A percentile compares a stretch with the other conserved stretches of the same genome.
These are phyloP conservation scores for Anticlea derivata DNA, from an alignment of 2,888 invertebrate species.

Conservation along the genomic window DNA sequence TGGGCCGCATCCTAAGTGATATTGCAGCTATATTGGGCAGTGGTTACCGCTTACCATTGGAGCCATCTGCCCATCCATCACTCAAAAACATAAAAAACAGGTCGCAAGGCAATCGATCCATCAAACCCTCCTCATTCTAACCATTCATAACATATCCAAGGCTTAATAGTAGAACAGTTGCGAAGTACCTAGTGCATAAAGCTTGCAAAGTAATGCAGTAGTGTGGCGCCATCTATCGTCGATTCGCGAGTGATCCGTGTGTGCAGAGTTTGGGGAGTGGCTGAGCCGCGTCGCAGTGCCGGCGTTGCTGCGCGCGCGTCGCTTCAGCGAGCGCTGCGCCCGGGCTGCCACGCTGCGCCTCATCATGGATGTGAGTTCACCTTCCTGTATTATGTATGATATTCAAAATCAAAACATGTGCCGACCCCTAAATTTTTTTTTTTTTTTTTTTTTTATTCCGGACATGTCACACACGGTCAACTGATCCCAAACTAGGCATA, in stretches of 20 bases:
- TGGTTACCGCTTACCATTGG: no score
- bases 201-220: conserved; percentile 10
- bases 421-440: no score
- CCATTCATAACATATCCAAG: not conserved
- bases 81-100: no score
- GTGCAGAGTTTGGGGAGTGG: conserved; percentile 80
- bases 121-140: not conserved
- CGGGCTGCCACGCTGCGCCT: conserved; percentile 59
- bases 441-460: no score
- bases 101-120: no score
- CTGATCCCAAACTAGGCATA: no score
- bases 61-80: no score
- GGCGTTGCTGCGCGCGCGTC: conserved; percentile 59
- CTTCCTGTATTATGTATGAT: not conserved
- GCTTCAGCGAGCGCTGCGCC: conserved; percentile 63
- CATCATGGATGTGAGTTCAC: conserved; percentile 71
- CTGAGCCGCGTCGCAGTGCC: conserved; percentile 72
- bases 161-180: not conserved
- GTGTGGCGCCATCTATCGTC: conserved; percentile 6
- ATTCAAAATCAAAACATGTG: not conserved
- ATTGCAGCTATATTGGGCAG: no score
- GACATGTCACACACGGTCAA: no score
- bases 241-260: conserved; percentile 42
- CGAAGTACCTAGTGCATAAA: not conserved
- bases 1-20: no score